phyloP scores from a whole-genome alignment of 2,888 invertebrate species.

The Hydroisotoma schaefferi region DNA sequence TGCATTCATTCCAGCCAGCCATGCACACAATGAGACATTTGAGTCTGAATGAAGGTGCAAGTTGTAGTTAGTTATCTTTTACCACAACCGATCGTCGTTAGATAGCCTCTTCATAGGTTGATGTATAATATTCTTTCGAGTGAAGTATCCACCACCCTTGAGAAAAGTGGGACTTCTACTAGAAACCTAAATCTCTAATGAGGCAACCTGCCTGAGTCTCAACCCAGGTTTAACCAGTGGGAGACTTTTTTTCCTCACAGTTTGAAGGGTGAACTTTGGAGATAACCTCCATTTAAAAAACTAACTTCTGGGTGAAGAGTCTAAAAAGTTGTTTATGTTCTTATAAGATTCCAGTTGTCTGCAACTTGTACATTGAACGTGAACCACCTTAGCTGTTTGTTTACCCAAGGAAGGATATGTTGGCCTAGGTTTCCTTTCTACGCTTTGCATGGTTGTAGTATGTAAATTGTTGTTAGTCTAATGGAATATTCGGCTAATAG shows the following conservation, averaged over 20 bases:
- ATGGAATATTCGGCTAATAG: too few species aligned
- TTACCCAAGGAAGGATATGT: not conserved
- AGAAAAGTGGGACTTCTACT: not conserved
- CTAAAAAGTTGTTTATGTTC: too few species aligned
- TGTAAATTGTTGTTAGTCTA: too few species aligned
- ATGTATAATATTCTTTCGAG: too few species aligned
- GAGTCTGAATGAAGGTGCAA: slow-evolving; percentile 1
- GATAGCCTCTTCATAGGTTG: too few species aligned
- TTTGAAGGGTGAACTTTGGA: not conserved
- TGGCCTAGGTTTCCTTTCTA: slow-evolving; percentile 1
- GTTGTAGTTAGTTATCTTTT: too few species aligned
- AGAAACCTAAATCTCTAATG: slow-evolving; percentile 3
- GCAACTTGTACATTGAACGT: too few species aligned
- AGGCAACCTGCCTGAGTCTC: slow-evolving; percentile 7
- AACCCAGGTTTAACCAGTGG: slow-evolving; percentile 4
- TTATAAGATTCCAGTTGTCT: slow-evolving; percentile 1
- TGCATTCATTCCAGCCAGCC: not conserved
- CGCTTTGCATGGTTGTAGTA: too few species aligned
- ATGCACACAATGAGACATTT: not conserved
- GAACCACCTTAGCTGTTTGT: too few species aligned
- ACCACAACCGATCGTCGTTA: too few species aligned
- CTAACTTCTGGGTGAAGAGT: slow-evolving; percentile 3
- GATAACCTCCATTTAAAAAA: slow-evolving; percentile 9
- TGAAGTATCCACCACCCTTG: too few species aligned
- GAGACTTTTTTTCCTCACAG: slow-evolving; percentile 3